Evolutionary conservation across 2,888 invertebrate species (phyloP).

Genomic region (Rhyacophila evoluta): DNA sequence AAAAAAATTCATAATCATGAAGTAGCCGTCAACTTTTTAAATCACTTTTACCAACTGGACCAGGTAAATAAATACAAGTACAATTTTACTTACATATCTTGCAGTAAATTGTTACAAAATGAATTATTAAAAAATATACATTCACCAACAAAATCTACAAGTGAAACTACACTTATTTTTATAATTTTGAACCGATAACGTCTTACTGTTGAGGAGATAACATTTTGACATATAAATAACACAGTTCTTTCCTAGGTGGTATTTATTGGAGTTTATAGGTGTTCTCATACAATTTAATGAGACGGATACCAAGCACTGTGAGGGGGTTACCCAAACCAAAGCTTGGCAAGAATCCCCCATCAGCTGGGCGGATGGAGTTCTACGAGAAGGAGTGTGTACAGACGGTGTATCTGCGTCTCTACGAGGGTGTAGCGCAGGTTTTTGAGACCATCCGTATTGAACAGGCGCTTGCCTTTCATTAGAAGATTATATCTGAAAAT

Average conservation of each 20-base stretch:
- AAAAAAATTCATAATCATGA: neutral
- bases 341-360: conserved; percentile 73
- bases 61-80: too few relatives aligned
- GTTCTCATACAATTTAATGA: too few relatives aligned
- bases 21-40: neutral
- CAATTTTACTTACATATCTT: too few relatives aligned
- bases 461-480: conserved; percentile 85
- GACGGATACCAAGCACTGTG: neutral
- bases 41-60: neutral
- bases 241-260: too few relatives aligned
- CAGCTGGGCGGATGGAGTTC: conserved; percentile 81
- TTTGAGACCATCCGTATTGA: conserved; percentile 87
- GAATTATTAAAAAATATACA: too few relatives aligned
- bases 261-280: too few relatives aligned
- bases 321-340: conserved; percentile 66
- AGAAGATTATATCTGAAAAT: conserved; percentile 84
- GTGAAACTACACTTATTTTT: too few relatives aligned
- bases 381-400: conserved; percentile 87
- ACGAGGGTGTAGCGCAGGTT: conserved; percentile 83
- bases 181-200: too few relatives aligned
- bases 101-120: too few relatives aligned
- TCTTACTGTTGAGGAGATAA: too few relatives aligned
- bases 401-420: conserved; percentile 75
- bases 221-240: too few relatives aligned
- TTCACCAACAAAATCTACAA: too few relatives aligned